Conservation (phyloP, 2,888 invertebrate species). For the Actias luna region DNA sequence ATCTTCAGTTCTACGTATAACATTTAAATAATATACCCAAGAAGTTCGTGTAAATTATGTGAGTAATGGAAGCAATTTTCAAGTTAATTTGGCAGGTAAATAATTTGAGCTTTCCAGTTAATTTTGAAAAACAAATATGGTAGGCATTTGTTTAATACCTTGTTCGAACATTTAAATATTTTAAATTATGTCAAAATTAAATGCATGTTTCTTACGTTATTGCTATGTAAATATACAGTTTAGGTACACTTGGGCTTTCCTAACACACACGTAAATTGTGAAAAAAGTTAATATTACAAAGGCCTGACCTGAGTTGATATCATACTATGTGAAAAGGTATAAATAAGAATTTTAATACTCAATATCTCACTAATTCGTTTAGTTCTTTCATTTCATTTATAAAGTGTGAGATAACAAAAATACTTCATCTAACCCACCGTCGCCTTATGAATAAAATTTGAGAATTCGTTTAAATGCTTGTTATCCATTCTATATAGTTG, state of each 20-base stretch:
- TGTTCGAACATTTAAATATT: background rate
- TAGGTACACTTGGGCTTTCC: background rate
- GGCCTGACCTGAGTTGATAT: slow-evolving; percentile 9
- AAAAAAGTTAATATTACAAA: slow-evolving; percentile 13
- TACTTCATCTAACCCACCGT: slow-evolving; percentile 11
- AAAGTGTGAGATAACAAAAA: slow-evolving; percentile 3
- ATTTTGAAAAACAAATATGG: background rate
- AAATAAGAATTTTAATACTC: slow-evolving; percentile 6
- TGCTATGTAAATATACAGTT: no score
- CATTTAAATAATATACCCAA: background rate
- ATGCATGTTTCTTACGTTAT: background rate
- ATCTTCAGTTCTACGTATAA: background rate
- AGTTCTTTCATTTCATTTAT: background rate
- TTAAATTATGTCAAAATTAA: background rate
- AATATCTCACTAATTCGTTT: background rate
- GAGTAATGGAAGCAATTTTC: background rate
- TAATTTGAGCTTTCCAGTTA: background rate
- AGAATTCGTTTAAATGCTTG: slow-evolving; percentile 6
- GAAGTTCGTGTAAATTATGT: background rate
- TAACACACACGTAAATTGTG: background rate
- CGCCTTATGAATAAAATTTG: slow-evolving; percentile 8
- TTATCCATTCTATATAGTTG: background rate
- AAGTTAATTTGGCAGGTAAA: background rate
- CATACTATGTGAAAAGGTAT: slow-evolving; percentile 8
- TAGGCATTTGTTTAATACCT: background rate